A percentile compares a stretch with the other conserved stretches of the same genome.
These are phyloP conservation scores for Origma solitaria DNA, from an alignment of 2,113 vertebrate genomes.

Conservation along the genomic window DNA sequence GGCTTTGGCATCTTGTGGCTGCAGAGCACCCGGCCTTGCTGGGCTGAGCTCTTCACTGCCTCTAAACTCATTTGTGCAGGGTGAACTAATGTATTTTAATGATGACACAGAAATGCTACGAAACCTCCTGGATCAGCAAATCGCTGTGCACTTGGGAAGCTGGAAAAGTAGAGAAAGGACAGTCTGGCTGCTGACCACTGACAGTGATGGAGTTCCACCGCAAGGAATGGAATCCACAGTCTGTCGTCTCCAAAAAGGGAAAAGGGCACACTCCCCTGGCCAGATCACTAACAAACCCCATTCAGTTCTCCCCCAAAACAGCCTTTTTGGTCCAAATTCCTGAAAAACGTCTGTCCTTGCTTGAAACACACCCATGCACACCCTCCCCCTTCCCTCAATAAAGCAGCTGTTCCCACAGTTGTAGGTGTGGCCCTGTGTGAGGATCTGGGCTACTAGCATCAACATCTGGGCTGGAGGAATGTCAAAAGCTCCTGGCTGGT, in stretches of 20 bases:
- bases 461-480: not conserved
- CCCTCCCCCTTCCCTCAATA: not conserved
- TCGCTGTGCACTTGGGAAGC: not conserved
- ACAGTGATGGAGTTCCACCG: not conserved
- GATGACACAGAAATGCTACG: not conserved
- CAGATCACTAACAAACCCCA: conserved; percentile 8
- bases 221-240: not conserved
- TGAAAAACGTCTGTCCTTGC: not conserved
- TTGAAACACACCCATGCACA: not conserved
- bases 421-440: not conserved
- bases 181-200: not conserved
- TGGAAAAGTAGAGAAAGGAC: not conserved
- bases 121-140: conserved; percentile 17
- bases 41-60: not conserved
- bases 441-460: not conserved
- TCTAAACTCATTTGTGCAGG: not conserved
- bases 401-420: not conserved
- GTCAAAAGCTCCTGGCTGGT: not conserved
- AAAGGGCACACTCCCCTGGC: conserved; percentile 39
- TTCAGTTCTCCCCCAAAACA: not conserved
- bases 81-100: not conserved
- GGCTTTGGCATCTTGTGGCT: not conserved
- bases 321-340: not conserved
- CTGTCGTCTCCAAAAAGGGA: not conserved
- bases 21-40: not conserved